Conservation (phyloP, 92 coral and sea anemone genomes). For the Zoanthus sociatus region DNA sequence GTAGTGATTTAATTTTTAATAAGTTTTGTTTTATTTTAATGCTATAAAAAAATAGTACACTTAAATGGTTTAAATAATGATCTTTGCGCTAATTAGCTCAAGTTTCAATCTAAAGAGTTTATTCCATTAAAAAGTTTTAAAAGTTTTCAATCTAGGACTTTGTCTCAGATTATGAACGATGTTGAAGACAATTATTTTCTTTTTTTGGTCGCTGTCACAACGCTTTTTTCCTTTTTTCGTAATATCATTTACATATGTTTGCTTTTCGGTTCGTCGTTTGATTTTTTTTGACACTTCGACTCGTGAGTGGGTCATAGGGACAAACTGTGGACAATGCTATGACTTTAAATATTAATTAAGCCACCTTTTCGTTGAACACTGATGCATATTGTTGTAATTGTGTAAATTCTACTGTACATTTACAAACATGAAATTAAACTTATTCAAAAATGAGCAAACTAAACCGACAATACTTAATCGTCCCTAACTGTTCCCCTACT, state of each 20-base stretch:
- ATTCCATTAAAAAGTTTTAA: background rate
- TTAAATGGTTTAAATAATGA: background rate
- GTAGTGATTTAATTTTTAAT: background rate
- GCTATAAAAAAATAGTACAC: background rate
- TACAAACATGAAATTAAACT: background rate
- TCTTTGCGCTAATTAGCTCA: conserved; percentile 2
- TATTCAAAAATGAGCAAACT: background rate
- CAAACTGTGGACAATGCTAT: conserved; percentile 32
- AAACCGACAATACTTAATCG: background rate
- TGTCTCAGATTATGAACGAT: background rate
- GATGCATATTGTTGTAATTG: background rate
- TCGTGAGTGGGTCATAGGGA: background rate
- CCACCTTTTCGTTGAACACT: background rate
- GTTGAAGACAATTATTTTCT: background rate
- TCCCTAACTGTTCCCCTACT: background rate
- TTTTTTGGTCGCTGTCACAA: background rate
- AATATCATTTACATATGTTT: background rate
- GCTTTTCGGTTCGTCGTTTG: background rate
- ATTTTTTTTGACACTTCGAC: conserved; percentile 22
- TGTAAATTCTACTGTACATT: conserved; percentile 1
- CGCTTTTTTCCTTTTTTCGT: background rate
- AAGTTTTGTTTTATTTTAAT: background rate
- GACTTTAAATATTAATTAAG: conserved; percentile 19
- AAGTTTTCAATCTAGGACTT: background rate
- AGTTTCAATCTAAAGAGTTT: background rate